Percentiles rank a stretch among this genome's conserved stretches.
These are phyloP conservation scores for Microcebus lehilahytsara DNA, from an alignment of 2,113 vertebrate species.

Conservation along the genomic window DNA sequence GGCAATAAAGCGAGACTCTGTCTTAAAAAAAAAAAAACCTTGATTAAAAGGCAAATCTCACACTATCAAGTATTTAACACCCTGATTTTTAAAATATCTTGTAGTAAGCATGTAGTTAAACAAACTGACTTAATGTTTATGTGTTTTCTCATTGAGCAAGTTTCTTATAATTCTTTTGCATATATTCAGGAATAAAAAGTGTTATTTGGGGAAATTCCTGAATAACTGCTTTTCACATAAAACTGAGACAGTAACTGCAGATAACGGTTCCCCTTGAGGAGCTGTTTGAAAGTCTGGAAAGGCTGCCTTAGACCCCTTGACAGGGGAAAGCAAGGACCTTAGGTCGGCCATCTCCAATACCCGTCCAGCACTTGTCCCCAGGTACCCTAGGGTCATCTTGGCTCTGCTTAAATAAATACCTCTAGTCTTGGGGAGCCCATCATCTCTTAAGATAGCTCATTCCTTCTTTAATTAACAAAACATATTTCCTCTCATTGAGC, in stretches of 20 bases:
- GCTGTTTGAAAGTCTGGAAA: background rate
- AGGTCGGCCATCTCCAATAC: background rate
- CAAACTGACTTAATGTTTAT: background rate
- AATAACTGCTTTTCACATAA: background rate
- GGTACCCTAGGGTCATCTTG: fast-evolving
- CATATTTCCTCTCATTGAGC: background rate
- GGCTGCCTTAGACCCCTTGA: background rate
- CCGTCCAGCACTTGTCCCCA: background rate
- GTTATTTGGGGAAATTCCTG: background rate
- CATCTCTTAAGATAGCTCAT: background rate
- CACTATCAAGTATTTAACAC: background rate
- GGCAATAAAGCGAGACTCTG: too few relatives aligned
- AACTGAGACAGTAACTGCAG: background rate
- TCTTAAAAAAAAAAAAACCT: background rate
- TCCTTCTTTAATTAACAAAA: background rate
- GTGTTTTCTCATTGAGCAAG: background rate
- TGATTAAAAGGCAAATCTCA: background rate
- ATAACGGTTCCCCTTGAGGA: background rate
- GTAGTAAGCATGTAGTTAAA: background rate
- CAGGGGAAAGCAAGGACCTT: background rate
- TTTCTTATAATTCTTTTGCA: background rate
- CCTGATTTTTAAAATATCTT: background rate
- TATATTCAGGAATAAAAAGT: background rate
- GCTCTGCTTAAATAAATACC: background rate
- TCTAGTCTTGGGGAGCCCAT: background rate